Percentiles rank a stretch among this genome's conserved stretches.
Evolutionary conservation across 2,888 invertebrate species (phyloP).

Genomic region (Ochropacha duplaris): DNA sequence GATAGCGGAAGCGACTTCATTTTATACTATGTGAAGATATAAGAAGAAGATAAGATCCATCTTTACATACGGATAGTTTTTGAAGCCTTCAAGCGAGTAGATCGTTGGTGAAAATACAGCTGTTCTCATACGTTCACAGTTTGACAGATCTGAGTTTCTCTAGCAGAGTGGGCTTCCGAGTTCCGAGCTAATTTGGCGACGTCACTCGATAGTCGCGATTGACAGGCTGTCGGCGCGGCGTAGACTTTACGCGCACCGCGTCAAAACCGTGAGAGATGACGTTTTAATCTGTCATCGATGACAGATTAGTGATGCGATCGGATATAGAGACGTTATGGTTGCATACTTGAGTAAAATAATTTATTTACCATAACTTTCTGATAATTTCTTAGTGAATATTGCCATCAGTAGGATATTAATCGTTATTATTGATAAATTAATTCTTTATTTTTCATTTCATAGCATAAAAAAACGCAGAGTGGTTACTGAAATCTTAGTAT

Average conservation of each 20-base stretch:
- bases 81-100: no score
- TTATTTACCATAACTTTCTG: no score
- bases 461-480: no score
- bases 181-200: slow-evolving; percentile 19
- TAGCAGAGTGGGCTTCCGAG: background rate
- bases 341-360: no score
- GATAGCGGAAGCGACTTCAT: no score
- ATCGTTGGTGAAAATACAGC: background rate
- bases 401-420: no score
- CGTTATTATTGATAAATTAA: no score
- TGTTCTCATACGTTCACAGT: background rate
- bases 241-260: slow-evolving; percentile 18
- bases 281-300: slow-evolving; percentile 6
- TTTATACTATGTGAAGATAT: no score
- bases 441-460: no score
- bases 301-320: background rate
- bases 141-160: background rate
- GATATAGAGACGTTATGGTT: background rate
- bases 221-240: slow-evolving; percentile 15
- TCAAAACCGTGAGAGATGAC: slow-evolving; percentile 14
- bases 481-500: no score
- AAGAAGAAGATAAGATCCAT: no score
- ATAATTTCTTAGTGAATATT: background rate
- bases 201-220: slow-evolving; percentile 15
- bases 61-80: no score